phyloP scores from a whole-genome alignment of 2,113 vertebrate genomes.

The Mionectes macconnelli region DNA sequence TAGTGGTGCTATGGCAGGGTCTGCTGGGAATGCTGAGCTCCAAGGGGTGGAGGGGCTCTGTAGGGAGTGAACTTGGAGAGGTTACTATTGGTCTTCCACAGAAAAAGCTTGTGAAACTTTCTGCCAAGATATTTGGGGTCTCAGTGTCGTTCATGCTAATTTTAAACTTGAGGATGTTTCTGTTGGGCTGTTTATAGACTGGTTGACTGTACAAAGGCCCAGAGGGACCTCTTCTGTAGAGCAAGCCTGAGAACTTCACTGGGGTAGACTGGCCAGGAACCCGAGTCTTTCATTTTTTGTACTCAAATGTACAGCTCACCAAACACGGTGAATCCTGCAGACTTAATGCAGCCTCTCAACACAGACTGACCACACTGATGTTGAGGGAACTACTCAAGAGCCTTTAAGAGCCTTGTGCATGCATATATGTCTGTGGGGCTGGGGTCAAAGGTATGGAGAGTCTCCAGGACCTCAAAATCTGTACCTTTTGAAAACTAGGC shows the following conservation, averaged over 20 bases:
- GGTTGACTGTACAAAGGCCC: neutral
- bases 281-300: neutral
- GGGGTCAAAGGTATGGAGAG: neutral
- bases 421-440: neutral
- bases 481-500: neutral
- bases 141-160: neutral
- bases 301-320: neutral
- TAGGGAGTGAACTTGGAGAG: accelerated
- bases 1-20: accelerated
- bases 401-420: neutral
- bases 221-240: neutral
- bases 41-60: neutral
- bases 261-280: neutral
- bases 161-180: conserved; percentile 30
- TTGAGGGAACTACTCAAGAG: neutral
- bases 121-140: neutral
- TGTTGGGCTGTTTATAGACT: neutral
- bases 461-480: neutral
- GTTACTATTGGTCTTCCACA: accelerated
- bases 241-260: conserved; percentile 5
- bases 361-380: neutral
- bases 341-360: neutral
- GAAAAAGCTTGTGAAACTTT: neutral
- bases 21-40: neutral
- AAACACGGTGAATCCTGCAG: neutral